A percentile compares a stretch with the other conserved stretches of the same genome.
These are phyloP conservation scores for Petrocephalus zakoni DNA, from an alignment of 2,113 vertebrate genomes.

Conservation along the genomic window DNA sequence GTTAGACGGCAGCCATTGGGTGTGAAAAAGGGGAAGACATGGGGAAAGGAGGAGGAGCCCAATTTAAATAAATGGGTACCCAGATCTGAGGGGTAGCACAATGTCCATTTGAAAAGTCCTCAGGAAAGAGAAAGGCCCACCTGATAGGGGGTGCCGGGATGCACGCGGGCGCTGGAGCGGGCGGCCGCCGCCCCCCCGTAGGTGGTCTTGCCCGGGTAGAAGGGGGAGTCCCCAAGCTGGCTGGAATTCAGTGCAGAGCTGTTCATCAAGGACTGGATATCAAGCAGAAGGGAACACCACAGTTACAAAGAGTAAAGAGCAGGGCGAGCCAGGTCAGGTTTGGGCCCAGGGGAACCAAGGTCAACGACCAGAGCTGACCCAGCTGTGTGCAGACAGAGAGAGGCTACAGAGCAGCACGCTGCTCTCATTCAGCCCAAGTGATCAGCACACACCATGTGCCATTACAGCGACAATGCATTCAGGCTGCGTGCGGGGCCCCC, in stretches of 20 bases:
- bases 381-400: not conserved
- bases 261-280: constrained; percentile 72
- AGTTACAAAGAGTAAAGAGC: not conserved
- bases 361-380: not conserved
- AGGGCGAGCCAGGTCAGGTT: not conserved
- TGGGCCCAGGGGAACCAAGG: not conserved
- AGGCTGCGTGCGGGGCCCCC: not conserved
- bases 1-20: not conserved
- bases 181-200: constrained; percentile 87
- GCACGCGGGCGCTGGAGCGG: constrained; percentile 61
- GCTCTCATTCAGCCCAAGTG: not conserved
- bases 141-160: constrained; percentile 75
- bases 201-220: constrained; percentile 92
- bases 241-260: constrained; percentile 79
- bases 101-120: not conserved
- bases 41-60: not conserved
- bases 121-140: constrained; percentile 47
- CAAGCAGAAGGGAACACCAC: constrained; percentile 13
- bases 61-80: not conserved
- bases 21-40: not conserved
- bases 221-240: constrained; percentile 88
- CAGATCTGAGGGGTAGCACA: not conserved
- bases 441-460: not conserved
- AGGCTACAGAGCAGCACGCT: not conserved
- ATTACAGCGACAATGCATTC: not conserved